Base-by-base conservation (phyloP, 1,140 invertebrate species). In the Pogonus chalceus region DNA sequence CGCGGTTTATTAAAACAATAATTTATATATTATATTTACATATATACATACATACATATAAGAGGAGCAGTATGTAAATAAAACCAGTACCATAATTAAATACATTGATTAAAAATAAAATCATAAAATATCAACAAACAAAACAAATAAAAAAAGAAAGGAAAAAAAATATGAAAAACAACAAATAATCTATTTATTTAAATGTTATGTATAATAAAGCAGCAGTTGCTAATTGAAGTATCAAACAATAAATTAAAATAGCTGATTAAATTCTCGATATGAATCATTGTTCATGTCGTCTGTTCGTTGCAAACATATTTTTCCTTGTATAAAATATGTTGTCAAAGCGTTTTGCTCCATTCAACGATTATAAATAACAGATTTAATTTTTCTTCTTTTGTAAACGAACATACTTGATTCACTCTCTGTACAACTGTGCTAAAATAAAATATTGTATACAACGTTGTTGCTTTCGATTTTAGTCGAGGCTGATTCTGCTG, bases 171-270 rank as follows among this genome's bases (percentile, higher is more conserved):
- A n/a, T n/a, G n/a, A n/a, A n/a, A n/a, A n/a, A n/a, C n/a, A n/a
- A n/a, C n/a, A n/a, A n/a, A n/a, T n/a, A n/a, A n/a, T n/a, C n/a
- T n/a, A n/a, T n/a, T n/a, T n/a, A n/a, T n/a, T n/a, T n/a, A n/a
- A n/a, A n/a, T n/a, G n/a, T n/a, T n/a, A n/a, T n/a, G n/a, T n/a
- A n/a, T n/a, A n/a, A n/a, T n/a, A n/a, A n/a, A n/a, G n/a, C n/a
- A n/a, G n/a, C n/a, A n/a, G n/a, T n/a, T n/a, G n/a, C 37, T 43
- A 43, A 43, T 43, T 43, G 37, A 43, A 43, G 37, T 43, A 43
- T 43, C 9, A 43, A 43, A 43, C 37, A 43, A 43, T 43, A 43
- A 43, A 43, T 43, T 10, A 43, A 12, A 43, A 7, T 7, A 4
- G 18, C 18, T 43, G 37, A 43, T 43, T 43, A 43, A 43, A 43